phyloP scores from a whole-genome alignment of 2,113 vertebrate genomes.

The Hipposideros armiger region DNA sequence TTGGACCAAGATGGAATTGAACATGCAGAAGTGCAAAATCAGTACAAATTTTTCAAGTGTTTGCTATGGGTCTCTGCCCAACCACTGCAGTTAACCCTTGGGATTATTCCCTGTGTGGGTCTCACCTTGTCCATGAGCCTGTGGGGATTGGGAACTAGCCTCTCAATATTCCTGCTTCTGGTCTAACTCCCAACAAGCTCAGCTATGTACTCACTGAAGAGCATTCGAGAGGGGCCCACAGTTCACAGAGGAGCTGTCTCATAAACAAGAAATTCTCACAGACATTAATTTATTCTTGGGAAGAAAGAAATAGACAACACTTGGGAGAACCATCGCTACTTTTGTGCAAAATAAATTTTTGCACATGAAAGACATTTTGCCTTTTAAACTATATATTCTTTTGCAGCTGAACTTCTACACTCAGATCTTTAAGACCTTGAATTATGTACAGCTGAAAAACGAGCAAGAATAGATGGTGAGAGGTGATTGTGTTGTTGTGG shows the following conservation, averaged over 20 bases:
- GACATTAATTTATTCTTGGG: background rate
- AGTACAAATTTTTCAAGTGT: background rate
- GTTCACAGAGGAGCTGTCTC: background rate
- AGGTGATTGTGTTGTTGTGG: background rate
- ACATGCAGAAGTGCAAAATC: background rate
- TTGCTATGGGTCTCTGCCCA: background rate
- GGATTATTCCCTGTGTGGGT: background rate
- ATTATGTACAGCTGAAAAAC: background rate
- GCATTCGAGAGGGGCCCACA: background rate
- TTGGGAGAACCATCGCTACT: background rate
- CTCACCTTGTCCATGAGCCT: background rate
- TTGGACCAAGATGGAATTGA: background rate
- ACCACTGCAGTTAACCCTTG: background rate
- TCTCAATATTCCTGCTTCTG: background rate
- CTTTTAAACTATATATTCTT: slow-evolving; percentile 23
- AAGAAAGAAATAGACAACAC: background rate
- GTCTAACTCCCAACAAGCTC: background rate
- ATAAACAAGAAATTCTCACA: background rate
- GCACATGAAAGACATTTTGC: background rate
- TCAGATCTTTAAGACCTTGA: slow-evolving; percentile 18
- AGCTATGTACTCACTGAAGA: background rate
- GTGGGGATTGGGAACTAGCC: background rate
- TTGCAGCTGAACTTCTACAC: background rate
- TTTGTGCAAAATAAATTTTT: slow-evolving; percentile 3
- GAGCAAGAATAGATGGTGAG: background rate